phyloP scores from a whole-genome alignment of 1,140 invertebrate genomes.

The Lethrus apterus region DNA sequence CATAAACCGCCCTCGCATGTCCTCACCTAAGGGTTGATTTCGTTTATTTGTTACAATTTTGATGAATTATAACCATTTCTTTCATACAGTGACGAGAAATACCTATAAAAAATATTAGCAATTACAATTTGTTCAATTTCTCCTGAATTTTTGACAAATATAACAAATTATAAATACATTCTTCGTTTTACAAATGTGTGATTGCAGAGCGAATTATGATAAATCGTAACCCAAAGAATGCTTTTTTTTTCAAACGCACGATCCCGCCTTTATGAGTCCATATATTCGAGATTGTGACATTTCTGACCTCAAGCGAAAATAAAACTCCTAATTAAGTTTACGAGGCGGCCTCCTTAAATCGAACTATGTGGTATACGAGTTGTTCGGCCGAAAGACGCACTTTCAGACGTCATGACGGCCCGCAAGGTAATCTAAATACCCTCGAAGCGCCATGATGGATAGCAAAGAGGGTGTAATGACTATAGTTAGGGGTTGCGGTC shows the following conservation, averaged over 20 bases:
- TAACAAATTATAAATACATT: too few species aligned
- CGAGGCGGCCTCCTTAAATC: constrained; percentile 5
- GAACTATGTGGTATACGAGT: neutral
- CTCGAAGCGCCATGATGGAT: constrained; percentile 10
- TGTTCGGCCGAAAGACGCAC: neutral
- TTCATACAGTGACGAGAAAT: too few species aligned
- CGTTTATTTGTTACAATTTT: too few species aligned
- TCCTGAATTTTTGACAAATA: too few species aligned
- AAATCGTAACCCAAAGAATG: too few species aligned
- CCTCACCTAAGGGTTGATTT: too few species aligned
- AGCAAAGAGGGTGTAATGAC: constrained; percentile 13
- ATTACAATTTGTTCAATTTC: too few species aligned
- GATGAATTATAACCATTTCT: too few species aligned
- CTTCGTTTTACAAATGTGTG: too few species aligned
- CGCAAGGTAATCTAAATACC: neutral
- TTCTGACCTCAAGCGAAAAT: constrained; percentile 2
- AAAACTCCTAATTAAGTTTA: constrained; percentile 8
- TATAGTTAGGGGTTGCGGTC: constrained; percentile 7
- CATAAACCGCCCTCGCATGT: too few species aligned
- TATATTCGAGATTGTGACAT: constrained; percentile 2
- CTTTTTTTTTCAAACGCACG: neutral
- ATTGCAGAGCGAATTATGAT: too few species aligned
- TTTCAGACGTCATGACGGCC: neutral
- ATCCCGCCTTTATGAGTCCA: constrained; percentile 12
- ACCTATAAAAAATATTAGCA: too few species aligned